Conservation (phyloP, 2,797 vertebrate species). For the Liasis olivaceus region DNA sequence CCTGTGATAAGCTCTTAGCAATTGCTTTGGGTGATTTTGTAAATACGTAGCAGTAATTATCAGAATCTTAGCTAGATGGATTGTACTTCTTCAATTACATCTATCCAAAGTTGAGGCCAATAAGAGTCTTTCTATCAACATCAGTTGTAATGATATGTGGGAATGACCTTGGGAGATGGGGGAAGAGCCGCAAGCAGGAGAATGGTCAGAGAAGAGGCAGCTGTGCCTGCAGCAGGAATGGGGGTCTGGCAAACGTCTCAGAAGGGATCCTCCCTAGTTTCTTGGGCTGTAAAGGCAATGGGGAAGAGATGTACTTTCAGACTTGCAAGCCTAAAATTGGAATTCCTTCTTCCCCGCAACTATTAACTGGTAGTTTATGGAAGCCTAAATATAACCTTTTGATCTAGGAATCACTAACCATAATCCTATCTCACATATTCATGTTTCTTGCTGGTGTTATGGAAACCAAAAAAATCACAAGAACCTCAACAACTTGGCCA, state of each 20-base stretch:
- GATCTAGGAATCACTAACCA: background rate
- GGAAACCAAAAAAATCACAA: background rate
- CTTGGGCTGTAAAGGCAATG: too few species aligned
- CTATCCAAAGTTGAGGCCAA: background rate
- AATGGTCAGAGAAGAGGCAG: too few species aligned
- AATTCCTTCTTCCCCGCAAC: background rate
- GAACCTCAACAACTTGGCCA: background rate
- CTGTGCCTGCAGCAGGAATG: too few species aligned
- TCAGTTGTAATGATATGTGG: too few species aligned
- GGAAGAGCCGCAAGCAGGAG: too few species aligned
- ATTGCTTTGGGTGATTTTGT: background rate
- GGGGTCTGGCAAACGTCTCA: too few species aligned
- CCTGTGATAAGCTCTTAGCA: background rate
- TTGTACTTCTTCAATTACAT: background rate
- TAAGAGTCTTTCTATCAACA: background rate
- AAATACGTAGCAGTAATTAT: background rate
- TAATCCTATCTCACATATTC: background rate
- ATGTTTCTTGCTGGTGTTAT: background rate
- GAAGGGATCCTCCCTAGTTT: too few species aligned
- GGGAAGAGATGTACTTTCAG: too few species aligned
- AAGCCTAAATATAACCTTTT: background rate
- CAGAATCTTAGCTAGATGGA: too few species aligned
- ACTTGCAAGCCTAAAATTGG: background rate
- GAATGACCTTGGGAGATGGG: too few species aligned
- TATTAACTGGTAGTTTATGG: background rate